Base-by-base conservation (phyloP, 35 echinoderm and acorn worm genomes). In the Stichopus chloronotus region DNA sequence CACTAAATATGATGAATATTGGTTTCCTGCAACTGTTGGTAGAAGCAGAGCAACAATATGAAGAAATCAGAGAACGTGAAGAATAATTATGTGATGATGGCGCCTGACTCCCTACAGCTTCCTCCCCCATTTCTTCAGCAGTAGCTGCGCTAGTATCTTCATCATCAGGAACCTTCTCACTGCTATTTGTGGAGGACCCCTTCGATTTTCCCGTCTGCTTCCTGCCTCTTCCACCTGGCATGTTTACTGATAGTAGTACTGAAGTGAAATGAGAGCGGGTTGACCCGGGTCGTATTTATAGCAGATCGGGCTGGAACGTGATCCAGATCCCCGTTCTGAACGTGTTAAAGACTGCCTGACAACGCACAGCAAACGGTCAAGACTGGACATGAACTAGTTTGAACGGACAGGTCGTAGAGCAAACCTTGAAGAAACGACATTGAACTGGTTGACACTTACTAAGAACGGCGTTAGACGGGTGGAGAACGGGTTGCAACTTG, bases 41-140 rank as follows among this genome's bases (percentile, higher is more conserved):
- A n/a, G 76, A 78, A 78, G 76, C 76, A 78, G 76, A n/a, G 76
- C 76, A 78, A 78, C 76, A 78, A 78, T 78, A 78, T 78, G 76
- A 78, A 78, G 76, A 78, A 5, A 78, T 78, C 76, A 78, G 76
- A 78, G 76, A 78, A 78, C 6, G 76, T 78, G 76, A 78, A 78
- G 76, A 30, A 43, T 0, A 43, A 43, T 43, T 1, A 43, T 0
- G 30, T 43, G 30, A 43, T 43, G 30, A 43, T 12, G n/a, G n/a
- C 4, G n/a, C 11, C 11, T 20, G 65, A 71, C 11, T 14, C 11
- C 65, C 11, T 14, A 71, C 11, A 20, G 65, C 11, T 14, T 71
- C n/a, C 11, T 14, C 11, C 11, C 65, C 11, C n/a, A 20, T 71
- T 71, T 12, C 11, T 12, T 71, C 11, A 14, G 65, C 11, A 20